Evolutionary conservation across 2,888 invertebrate species (phyloP), one percentile per base, ranked within the genome.

Genomic region (Hermaeophaga mercurialis): DNA sequence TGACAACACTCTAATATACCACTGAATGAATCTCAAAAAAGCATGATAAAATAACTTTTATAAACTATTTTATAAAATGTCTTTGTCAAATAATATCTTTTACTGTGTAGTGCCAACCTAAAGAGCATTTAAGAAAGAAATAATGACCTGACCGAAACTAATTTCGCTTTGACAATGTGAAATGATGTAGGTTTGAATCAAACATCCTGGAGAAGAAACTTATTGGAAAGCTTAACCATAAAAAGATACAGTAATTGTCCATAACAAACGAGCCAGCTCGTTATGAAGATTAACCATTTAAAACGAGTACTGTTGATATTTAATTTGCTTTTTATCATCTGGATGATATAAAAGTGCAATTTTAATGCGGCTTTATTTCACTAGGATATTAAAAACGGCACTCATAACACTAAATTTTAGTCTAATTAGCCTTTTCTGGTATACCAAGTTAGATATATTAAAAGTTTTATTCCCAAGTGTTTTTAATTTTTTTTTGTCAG

Each of bases 361-460:
- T 50, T 41, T 41, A 46, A 41, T 44, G 50, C 33, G 57, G 44
- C 38, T 33, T 48, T 46, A 50, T 58, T 54, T 49, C 49, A 41
- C 28, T 26, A 38, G 36, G 49, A 45, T 54, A 48, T 54, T 58
- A 54, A 53, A 60, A 60, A 59, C 54, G 48, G 59, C 60, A 49
- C 58, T 59, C 62, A 60, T 64, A 62, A 64, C 56, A 44, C 56
- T 52, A 60, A 62, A 62, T 64, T 62, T 58, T 58, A 60, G 58
- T 56, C 58, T 62, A 64, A 64, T 64, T 64, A 64, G 57, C 44
- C 44, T 22, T 26, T 22, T 47, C 39, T 31, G 38, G 48, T 38
- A 24, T 38, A 38, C 43, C 43, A 14, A 28, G 17, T 38, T 18
- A 39, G 38, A 53, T 53, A 45, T 36, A 36, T 53, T 53, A 18